Evolutionary conservation across 2,888 invertebrate species (phyloP).

Genomic region (Meta bourneti): DNA sequence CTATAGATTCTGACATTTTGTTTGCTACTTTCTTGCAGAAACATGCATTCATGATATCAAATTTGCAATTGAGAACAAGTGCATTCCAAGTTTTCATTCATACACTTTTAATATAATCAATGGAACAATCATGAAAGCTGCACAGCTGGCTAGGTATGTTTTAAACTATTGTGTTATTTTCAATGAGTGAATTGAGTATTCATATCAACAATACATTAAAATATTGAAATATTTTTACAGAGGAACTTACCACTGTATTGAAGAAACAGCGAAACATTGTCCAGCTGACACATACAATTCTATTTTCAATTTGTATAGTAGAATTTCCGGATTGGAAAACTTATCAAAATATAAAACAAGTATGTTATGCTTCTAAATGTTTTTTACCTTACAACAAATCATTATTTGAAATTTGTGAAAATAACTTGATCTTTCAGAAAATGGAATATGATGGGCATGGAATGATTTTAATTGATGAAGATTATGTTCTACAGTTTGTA

Average conservation of each 20-base stretch:
- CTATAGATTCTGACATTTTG: not conserved
- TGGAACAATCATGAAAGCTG: constrained; percentile 16
- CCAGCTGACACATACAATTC: not conserved
- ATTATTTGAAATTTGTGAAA: too few species aligned
- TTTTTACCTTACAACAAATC: too few species aligned
- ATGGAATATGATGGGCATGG: too few species aligned
- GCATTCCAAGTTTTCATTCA: constrained; percentile 13
- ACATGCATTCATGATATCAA: constrained; percentile 9
- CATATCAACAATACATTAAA: not conserved
- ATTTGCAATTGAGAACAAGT: not conserved
- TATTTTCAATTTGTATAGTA: constrained; percentile 29
- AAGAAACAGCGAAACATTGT: not conserved
- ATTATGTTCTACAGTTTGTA: too few species aligned
- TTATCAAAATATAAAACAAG: constrained; percentile 25
- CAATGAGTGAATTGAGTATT: not conserved
- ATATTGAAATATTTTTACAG: constrained; percentile 7
- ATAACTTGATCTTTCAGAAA: too few species aligned
- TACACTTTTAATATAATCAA: constrained; percentile 15
- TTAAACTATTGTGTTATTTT: not conserved
- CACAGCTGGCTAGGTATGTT: constrained; percentile 16
- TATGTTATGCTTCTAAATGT: not conserved
- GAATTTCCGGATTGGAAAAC: constrained; percentile 22
- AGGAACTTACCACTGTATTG: constrained; percentile 15
- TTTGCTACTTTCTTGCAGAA: constrained; percentile 11
- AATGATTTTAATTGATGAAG: too few species aligned